phyloP scores from a whole-genome alignment of 2,113 vertebrate species.

The Arvicanthis niloticus region DNA sequence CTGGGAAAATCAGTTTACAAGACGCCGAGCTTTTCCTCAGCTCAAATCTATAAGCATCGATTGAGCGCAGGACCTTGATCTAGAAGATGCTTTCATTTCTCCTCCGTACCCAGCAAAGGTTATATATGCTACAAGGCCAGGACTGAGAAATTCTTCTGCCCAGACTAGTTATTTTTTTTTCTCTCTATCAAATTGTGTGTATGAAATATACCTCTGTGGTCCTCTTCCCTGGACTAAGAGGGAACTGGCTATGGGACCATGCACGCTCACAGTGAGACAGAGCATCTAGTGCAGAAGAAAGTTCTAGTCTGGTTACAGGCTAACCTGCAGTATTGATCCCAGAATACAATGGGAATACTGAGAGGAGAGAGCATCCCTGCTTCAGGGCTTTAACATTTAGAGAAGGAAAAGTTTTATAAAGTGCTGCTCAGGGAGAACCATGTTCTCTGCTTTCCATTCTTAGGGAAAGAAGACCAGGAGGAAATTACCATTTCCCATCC shows the following conservation, averaged over 20 bases:
- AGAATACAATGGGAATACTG: neutral
- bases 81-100: constrained; percentile 56
- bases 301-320: neutral
- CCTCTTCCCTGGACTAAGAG: neutral
- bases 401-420: neutral
- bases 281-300: constrained; percentile 37
- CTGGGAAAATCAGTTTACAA: constrained; percentile 59
- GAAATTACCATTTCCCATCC: neutral
- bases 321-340: neutral
- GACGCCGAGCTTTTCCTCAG: constrained; percentile 21
- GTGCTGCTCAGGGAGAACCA: neutral
- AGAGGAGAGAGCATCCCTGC: neutral
- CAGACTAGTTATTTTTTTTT: constrained; percentile 8
- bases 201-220: neutral
- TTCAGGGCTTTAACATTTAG: neutral
- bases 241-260: neutral
- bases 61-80: constrained; percentile 59
- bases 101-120: constrained; percentile 58
- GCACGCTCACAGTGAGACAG: neutral
- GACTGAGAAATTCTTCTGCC: constrained; percentile 56
- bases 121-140: constrained; percentile 46
- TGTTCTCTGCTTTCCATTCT: neutral
- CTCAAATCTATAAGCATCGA: constrained; percentile 75
- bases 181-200: neutral
- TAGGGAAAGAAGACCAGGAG: neutral